Percentiles rank a stretch among this genome's conserved stretches.
Evolutionary conservation across 1,140 invertebrate species (phyloP).

Genomic region (Drosophila auraria): DNA sequence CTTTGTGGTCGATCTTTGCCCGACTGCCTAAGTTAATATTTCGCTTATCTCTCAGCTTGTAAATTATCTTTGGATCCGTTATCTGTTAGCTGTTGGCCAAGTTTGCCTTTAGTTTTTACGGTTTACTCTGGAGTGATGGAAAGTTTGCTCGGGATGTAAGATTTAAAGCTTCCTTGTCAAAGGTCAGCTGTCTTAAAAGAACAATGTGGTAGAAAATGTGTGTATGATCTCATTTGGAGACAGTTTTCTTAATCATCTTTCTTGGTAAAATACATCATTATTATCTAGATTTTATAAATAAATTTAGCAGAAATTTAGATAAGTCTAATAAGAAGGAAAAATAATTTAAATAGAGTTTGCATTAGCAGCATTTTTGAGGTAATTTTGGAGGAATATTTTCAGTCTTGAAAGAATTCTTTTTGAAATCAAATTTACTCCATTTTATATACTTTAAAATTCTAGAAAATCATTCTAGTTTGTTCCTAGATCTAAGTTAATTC

Average conservation of each 20-base stretch:
- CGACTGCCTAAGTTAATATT: slow-evolving; percentile 20
- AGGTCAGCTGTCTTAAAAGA: slow-evolving; percentile 6
- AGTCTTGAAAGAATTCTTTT: too few species aligned
- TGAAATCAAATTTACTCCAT: neutral
- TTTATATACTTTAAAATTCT: neutral
- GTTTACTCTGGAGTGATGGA: slow-evolving; percentile 1
- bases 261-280: neutral
- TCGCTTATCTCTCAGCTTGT: slow-evolving; percentile 36
- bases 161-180: slow-evolving; percentile 7
- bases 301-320: slow-evolving; percentile 4
- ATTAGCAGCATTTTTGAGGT: neutral
- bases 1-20: slow-evolving; percentile 19
- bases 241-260: neutral
- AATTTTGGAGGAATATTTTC: too few species aligned
- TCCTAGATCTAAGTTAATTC: neutral
- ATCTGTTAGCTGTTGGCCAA: slow-evolving; percentile 26
- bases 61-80: slow-evolving; percentile 39
- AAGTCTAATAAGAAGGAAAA: neutral
- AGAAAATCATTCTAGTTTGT: neutral
- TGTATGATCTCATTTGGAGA: slow-evolving; percentile 1
- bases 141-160: slow-evolving; percentile 12
- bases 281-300: slow-evolving; percentile 2
- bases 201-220: neutral
- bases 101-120: slow-evolving; percentile 6
- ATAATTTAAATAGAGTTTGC: too few species aligned